Percentiles rank a stretch among this genome's conserved stretches.
Evolutionary conservation across 2,888 invertebrate genomes (phyloP).

Genomic region (Halocaridina rubra): DNA sequence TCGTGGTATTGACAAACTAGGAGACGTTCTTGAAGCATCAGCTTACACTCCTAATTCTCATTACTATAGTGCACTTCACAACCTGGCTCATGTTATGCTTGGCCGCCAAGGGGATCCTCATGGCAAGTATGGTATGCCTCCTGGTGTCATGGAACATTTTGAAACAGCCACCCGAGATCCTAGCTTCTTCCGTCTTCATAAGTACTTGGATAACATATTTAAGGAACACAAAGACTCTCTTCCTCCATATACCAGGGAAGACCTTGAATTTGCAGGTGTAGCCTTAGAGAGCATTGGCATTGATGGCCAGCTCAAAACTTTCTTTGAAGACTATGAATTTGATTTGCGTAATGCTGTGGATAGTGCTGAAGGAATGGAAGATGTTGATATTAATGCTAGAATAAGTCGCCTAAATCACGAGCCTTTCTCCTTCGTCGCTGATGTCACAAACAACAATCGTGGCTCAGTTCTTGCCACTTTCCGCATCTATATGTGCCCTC

Average conservation of each 20-base stretch:
- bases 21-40: conserved; percentile 63
- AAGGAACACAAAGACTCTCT: conserved; percentile 74
- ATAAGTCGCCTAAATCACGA: conserved; percentile 65
- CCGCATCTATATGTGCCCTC: conserved; percentile 65
- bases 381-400: conserved; percentile 17
- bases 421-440: conserved; percentile 64
- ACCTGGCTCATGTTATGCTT: conserved; percentile 11
- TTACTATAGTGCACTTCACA: conserved; percentile 54
- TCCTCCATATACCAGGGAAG: conserved; percentile 73
- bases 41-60: conserved; percentile 61
- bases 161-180: conserved; percentile 81
- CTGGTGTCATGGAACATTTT: conserved; percentile 67
- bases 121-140: conserved; percentile 67
- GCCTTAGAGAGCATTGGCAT: conserved; percentile 70
- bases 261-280: conserved; percentile 44
- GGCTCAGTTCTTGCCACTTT: conserved; percentile 54
- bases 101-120: conserved; percentile 66
- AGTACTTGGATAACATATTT: conserved; percentile 76
- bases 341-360: conserved; percentile 67
- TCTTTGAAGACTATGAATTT: conserved; percentile 65
- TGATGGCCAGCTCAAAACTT: conserved; percentile 69
- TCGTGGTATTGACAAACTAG: conserved; percentile 63
- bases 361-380: too few species aligned
- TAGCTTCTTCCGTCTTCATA: conserved; percentile 77
- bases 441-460: conserved; percentile 59